Percentiles rank a stretch among this genome's conserved stretches.
phyloP scores from a whole-genome alignment of 1,140 invertebrate species.

The Bombyx mori region ASM3026992v2 NC_085129.1:5809001-5809500 shows the following conservation, averaged over 20 bases:
- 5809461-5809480: too few species aligned
- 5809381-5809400: background rate
- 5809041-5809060: conserved; percentile 28
- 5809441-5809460: too few species aligned
- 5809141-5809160: conserved; percentile 25
- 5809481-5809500: too few species aligned
- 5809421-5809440: too few species aligned
- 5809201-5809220: conserved; percentile 13
- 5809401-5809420: too few species aligned
- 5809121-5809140: conserved; percentile 22
- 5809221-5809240: conserved; percentile 5
- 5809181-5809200: conserved; percentile 22
- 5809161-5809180: conserved; percentile 22
- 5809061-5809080: conserved; percentile 25
- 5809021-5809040: conserved; percentile 18
- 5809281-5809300: too few species aligned
- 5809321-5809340: too few species aligned
- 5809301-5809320: too few species aligned
- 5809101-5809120: conserved; percentile 14
- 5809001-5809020: conserved; percentile 7
- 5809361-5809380: too few species aligned
- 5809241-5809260: too few species aligned
- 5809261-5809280: too few species aligned
- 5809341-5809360: too few species aligned
- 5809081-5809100: conserved; percentile 32